Evolutionary conservation across 1,140 invertebrate genomes (phyloP).

Genomic region (Lamellibrachia luymesi): DNA sequence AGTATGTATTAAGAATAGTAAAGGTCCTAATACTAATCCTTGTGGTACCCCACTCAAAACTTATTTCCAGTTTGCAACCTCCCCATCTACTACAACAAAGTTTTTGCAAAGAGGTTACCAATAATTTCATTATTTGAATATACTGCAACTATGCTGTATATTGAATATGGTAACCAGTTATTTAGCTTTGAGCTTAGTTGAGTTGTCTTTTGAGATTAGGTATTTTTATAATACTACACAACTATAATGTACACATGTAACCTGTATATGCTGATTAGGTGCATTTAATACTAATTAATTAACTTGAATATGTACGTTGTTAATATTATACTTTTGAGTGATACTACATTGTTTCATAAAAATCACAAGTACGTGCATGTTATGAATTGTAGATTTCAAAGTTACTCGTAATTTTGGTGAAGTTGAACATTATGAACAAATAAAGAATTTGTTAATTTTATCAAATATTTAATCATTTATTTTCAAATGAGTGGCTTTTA

Average conservation of each 20-base stretch:
- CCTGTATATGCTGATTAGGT: neutral
- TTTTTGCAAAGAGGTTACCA: neutral
- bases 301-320: neutral
- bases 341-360: too few species aligned
- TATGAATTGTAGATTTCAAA: neutral
- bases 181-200: too few species aligned
- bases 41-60: too few species aligned
- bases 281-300: conserved; percentile 2
- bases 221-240: neutral
- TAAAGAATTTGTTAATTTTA: too few species aligned
- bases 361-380: neutral
- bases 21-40: too few species aligned
- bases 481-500: neutral
- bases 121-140: neutral
- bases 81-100: too few species aligned
- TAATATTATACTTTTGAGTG: too few species aligned
- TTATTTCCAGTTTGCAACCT: too few species aligned
- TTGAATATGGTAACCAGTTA: neutral
- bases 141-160: neutral
- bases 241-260: neutral
- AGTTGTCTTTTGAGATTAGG: neutral
- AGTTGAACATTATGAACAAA: neutral
- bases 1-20: too few species aligned
- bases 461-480: neutral
- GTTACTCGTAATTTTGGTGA: neutral